phyloP scores from a whole-genome alignment of 2,797 vertebrate species.

The Lacerta viridis region DNA sequence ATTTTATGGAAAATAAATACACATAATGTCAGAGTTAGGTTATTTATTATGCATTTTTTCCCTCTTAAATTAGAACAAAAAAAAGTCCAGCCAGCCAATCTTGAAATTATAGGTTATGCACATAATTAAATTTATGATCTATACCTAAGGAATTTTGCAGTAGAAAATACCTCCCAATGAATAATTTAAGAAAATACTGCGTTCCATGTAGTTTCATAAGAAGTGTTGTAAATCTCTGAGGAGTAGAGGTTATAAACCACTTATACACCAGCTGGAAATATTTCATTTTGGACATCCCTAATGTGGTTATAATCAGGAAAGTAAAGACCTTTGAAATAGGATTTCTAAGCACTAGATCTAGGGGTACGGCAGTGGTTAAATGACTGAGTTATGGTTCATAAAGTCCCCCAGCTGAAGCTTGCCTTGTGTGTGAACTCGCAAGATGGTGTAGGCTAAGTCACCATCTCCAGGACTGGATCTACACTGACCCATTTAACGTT shows the following conservation, averaged over 20 bases:
- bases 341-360: not conserved
- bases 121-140: conserved; percentile 52
- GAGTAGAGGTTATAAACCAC: conserved; percentile 28
- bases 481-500: too few relatives aligned
- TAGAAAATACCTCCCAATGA: conserved; percentile 37
- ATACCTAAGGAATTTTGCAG: conserved; percentile 31
- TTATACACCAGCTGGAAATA: conserved; percentile 44
- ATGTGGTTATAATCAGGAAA: conserved; percentile 40
- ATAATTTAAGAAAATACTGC: conserved; percentile 38
- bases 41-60: conserved; percentile 57
- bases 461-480: too few relatives aligned
- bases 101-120: conserved; percentile 49
- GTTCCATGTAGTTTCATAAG: not conserved
- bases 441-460: not conserved
- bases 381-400: not conserved
- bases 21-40: conserved; percentile 28
- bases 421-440: not conserved
- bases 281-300: conserved; percentile 49
- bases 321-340: conserved; percentile 32
- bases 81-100: conserved; percentile 24
- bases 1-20: conserved; percentile 38
- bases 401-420: not conserved
- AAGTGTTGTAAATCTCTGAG: conserved; percentile 40
- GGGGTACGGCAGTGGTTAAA: not conserved
- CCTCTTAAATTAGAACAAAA: conserved; percentile 43